Evolutionary conservation across 2,113 vertebrate genomes (phyloP), one percentile per base, ranked within the genome.

Genomic region (Oplegnathus fasciatus): DNA sequence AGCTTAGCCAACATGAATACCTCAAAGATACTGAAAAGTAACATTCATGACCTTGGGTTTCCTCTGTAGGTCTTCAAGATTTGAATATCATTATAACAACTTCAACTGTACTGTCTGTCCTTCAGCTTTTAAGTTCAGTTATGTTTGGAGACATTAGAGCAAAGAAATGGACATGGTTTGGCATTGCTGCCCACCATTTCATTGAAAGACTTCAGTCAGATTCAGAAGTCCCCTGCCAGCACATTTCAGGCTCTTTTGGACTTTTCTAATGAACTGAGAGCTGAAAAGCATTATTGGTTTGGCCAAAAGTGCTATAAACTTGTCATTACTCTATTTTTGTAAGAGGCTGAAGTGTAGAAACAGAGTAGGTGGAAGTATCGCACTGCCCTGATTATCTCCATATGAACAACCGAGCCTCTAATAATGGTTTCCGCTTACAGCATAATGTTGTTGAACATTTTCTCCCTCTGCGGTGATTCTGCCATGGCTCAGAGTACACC

Each of bases 351-450:
- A 84, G 68, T 83, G 87, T 82, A 88, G 83, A 86, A 77, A 48
- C 82, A n/a, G 75, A 82, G 84, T 86, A 89, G 89, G 90, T 89
- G 89, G 86, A 94, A 87, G 90, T 84, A 62, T 60, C 28, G 82
- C 85, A 83, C 67, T 71, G 64, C 86, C 83, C 90, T 94, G 92
- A 95, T 95, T 88, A 90, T 75, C 91, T 93, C 88, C 92, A 93
- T 93, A 93, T 93, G 92, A 94, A 85, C 88, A 78, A 88, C 64
- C 50, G 22, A 55, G 82, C 62, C 88, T 91, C 78, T 89, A 92
- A 92, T 94, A 91, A 88, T 89, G 85, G 92, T 93, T 92, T 94
- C 88, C 68, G 50, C 87, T 95, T 90, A 84, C 93, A 89, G 69
- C 81, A 34, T 72, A 86, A 87, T 73, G 60, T 62, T 82, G 86